Evolutionary conservation across 1,140 invertebrate species (phyloP).

Genomic region (Temnothorax nylanderi): DNA sequence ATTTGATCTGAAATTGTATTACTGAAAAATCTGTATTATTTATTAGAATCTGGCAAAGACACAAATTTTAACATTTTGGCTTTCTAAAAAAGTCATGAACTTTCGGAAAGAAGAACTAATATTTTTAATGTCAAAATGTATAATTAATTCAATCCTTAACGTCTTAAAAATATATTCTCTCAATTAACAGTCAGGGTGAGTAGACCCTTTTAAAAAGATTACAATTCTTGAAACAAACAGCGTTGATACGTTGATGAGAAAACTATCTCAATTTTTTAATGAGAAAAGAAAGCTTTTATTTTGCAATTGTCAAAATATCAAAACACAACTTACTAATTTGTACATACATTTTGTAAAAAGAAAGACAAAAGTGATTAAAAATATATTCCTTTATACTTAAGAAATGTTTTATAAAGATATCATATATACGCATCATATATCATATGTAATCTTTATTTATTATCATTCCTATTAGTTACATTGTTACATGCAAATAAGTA

Average conservation of each 20-base stretch:
- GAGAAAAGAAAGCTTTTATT: constrained; percentile 25
- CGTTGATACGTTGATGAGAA: constrained; percentile 2
- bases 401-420: constrained; percentile 39
- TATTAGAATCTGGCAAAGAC: neutral
- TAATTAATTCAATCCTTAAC: neutral
- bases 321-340: constrained; percentile 37
- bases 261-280: neutral
- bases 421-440: constrained; percentile 39
- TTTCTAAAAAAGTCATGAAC: neutral
- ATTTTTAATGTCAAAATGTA: neutral
- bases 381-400: constrained; percentile 60
- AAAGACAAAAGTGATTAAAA: constrained; percentile 17
- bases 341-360: constrained; percentile 66
- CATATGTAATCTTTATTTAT: constrained; percentile 68
- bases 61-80: neutral
- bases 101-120: neutral
- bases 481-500: constrained; percentile 63
- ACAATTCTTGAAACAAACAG: neutral
- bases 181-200: neutral
- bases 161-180: neutral
- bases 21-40: neutral
- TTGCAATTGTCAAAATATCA: constrained; percentile 41
- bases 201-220: neutral
- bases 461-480: constrained; percentile 66
- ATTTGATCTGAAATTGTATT: neutral